Evolutionary conservation across 2,888 invertebrate species (phyloP).

Genomic region (Eucera pruinosa): DNA sequence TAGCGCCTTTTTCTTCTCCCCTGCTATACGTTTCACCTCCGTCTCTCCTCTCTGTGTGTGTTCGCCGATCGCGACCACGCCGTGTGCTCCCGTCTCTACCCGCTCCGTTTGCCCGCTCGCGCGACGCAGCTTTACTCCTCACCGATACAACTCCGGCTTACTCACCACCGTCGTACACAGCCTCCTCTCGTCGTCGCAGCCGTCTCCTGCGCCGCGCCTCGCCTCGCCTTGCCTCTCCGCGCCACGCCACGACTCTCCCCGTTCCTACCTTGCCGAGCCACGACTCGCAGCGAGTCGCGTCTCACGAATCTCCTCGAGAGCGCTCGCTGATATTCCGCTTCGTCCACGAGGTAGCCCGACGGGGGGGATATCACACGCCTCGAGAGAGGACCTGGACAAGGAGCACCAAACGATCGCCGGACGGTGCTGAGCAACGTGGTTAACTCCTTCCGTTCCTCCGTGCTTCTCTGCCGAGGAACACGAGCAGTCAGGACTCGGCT

Average conservation of each 20-base stretch:
- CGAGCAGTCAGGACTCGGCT: slow-evolving; percentile 79
- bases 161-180: slow-evolving; percentile 64
- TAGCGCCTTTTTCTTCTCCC: neutral
- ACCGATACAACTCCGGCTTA: slow-evolving; percentile 52
- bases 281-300: slow-evolving; percentile 56
- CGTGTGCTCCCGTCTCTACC: slow-evolving; percentile 5
- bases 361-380: slow-evolving; percentile 72
- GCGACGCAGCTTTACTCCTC: slow-evolving; percentile 49
- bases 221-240: slow-evolving; percentile 42
- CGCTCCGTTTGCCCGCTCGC: neutral
- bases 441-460: slow-evolving; percentile 69
- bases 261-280: slow-evolving; percentile 19
- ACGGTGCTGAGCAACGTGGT: slow-evolving; percentile 72
- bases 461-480: slow-evolving; percentile 34
- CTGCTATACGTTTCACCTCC: neutral
- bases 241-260: slow-evolving; percentile 30
- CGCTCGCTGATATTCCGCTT: slow-evolving; percentile 68
- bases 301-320: slow-evolving; percentile 69
- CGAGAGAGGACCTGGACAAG: slow-evolving; percentile 74
- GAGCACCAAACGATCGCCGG: slow-evolving; percentile 72
- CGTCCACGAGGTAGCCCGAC: slow-evolving; percentile 58
- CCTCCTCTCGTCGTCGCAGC: slow-evolving; percentile 52
- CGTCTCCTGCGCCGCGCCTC: slow-evolving; percentile 8
- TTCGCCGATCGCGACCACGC: slow-evolving; percentile 23
- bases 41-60: slow-evolving; percentile 12